phyloP scores from a whole-genome alignment of 2,797 vertebrate species.

The Clarias platycephalus region DNA sequence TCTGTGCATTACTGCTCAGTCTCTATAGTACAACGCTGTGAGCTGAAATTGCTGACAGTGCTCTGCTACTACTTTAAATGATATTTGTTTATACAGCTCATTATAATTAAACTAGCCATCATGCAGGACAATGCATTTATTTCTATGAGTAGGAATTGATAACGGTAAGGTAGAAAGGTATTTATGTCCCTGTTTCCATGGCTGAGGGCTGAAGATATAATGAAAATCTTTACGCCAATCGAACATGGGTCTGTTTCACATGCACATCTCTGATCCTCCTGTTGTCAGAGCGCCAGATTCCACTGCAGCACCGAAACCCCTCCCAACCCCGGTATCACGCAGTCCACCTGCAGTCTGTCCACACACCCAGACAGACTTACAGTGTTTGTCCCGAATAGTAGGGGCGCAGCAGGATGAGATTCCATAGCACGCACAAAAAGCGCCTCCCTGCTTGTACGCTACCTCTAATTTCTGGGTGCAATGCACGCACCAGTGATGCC shows the following conservation, averaged over 20 bases:
- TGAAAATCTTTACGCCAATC: constrained; percentile 33
- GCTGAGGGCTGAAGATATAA: constrained; percentile 30
- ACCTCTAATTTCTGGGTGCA: too few species aligned
- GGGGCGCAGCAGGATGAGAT: too few species aligned
- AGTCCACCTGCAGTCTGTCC: constrained; percentile 37
- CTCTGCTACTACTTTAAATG: neutral
- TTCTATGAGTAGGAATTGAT: neutral
- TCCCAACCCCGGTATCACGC: constrained; percentile 8
- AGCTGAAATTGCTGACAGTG: neutral
- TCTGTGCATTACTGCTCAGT: neutral
- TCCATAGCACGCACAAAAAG: too few species aligned
- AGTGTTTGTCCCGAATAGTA: neutral
- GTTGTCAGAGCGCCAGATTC: constrained; percentile 34
- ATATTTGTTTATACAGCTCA: neutral
- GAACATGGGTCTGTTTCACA: constrained; percentile 34
- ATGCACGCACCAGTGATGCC: too few species aligned
- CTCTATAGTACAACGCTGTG: neutral
- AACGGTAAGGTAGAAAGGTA: neutral
- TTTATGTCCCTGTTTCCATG: neutral
- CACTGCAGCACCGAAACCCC: constrained; percentile 36
- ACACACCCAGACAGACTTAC: neutral
- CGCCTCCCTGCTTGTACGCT: too few species aligned
- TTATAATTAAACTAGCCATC: neutral
- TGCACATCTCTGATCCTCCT: constrained; percentile 41
- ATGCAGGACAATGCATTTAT: neutral